Evolutionary conservation across 2,797 vertebrate genomes (phyloP).

Genomic region (Phrynocephalus vlangalii): DNA sequence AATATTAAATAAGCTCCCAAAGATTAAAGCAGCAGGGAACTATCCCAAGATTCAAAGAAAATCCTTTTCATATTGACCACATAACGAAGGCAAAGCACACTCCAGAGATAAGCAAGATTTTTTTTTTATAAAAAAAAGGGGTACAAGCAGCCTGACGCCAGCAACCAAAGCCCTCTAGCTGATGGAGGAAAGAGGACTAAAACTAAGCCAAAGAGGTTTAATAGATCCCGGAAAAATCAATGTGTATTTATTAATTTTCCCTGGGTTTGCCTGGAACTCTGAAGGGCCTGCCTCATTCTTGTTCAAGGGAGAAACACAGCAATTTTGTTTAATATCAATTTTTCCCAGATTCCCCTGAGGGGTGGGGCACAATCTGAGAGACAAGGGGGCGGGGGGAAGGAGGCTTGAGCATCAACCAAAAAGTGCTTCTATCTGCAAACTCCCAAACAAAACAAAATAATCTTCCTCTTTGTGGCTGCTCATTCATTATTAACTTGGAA

Average conservation of each 20-base stretch:
- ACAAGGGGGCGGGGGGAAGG: conserved; percentile 44
- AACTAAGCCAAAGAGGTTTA: conserved; percentile 51
- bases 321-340: conserved; percentile 68
- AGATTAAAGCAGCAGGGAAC: conserved; percentile 26
- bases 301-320: conserved; percentile 58
- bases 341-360: conserved; percentile 54
- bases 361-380: conserved; percentile 39
- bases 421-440: conserved; percentile 59
- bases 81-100: conserved; percentile 34
- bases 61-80: conserved; percentile 27
- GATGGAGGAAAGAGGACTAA: not conserved
- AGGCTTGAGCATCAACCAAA: conserved; percentile 43
- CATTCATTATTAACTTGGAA: conserved; percentile 51
- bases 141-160: not conserved
- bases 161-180: not conserved
- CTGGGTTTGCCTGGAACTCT: conserved; percentile 51
- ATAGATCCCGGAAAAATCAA: conserved; percentile 61
- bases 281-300: conserved; percentile 42
- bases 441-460: conserved; percentile 30
- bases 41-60: conserved; percentile 23
- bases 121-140: not conserved
- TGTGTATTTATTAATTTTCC: conserved; percentile 65
- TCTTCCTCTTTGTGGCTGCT: conserved; percentile 51
- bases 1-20: conserved; percentile 36
- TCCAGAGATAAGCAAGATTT: conserved; percentile 13